phyloP scores from a whole-genome alignment of 2,888 invertebrate species.

The Dynastes grantii region DNA sequence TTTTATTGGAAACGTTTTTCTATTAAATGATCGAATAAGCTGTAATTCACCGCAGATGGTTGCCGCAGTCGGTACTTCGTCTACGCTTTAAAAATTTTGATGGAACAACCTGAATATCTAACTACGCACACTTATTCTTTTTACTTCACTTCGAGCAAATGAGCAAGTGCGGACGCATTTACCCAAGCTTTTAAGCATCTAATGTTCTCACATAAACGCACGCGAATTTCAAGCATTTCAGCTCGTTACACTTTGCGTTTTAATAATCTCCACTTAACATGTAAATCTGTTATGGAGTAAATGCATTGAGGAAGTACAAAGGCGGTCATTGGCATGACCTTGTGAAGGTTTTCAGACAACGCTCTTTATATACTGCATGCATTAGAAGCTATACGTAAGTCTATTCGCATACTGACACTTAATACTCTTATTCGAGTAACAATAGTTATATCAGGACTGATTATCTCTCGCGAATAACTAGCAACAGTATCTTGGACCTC shows the following conservation, averaged over 20 bases:
- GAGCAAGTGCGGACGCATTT: not conserved
- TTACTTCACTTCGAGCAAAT: not conserved
- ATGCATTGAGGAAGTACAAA: slow-evolving; percentile 43
- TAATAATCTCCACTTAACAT: slow-evolving; percentile 34
- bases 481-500: not conserved
- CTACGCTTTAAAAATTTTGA: not conserved
- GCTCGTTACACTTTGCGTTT: slow-evolving; percentile 25
- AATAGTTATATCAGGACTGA: not conserved
- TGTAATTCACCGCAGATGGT: too few relatives aligned
- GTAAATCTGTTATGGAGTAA: slow-evolving; percentile 31
- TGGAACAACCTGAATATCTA: slow-evolving; percentile 9
- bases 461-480: not conserved
- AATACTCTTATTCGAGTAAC: slow-evolving; percentile 18
- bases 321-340: slow-evolving; percentile 49
- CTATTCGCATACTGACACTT: not conserved
- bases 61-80: not conserved
- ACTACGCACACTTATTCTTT: not conserved
- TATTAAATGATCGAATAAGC: too few relatives aligned
- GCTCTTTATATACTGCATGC: slow-evolving; percentile 14
- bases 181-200: not conserved
- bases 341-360: slow-evolving; percentile 44
- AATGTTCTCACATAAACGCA: not conserved
- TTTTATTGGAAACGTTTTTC: too few relatives aligned
- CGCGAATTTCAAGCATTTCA: slow-evolving; percentile 38
- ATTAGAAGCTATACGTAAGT: slow-evolving; percentile 21